Base-by-base conservation (phyloP, 1,140 invertebrate genomes). In the Cotesia vestalis region DNA sequence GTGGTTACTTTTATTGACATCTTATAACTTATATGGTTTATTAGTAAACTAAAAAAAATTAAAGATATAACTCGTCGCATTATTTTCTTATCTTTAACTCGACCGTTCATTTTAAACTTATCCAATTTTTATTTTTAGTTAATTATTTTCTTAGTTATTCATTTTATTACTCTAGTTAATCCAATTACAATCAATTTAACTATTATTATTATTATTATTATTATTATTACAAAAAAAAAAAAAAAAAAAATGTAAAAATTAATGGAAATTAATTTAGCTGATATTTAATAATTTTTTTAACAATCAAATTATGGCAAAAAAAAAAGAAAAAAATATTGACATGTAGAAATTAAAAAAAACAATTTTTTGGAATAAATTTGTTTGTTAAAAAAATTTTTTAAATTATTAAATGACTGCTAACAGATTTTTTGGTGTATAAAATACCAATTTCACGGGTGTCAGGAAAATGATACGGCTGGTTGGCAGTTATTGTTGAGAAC, bases 371-470 rank as follows among this genome's bases (percentile, higher is more conserved):
- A n/a, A n/a, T n/a, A n/a, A n/a, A n/a, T n/a, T n/a, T n/a, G n/a
- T n/a, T n/a, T n/a, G n/a, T n/a, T n/a, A n/a, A n/a, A n/a, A n/a
- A n/a, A n/a, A n/a, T n/a, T n/a, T n/a, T n/a, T n/a, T n/a, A n/a
- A 17, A 17, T 17, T 17, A 17, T 17, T 1, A 17, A 17, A 17
- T 17, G 17, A 17, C 17, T 17, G 17, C 17, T 17, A 17, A 17
- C 17, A 17, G 27, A 17, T 14, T 40, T 17, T 40, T 69, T 6
- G 72, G 66, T 66, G 27, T 62, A 9, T 89, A 27, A 27, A 27
- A 27, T 89, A 98, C 96, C 93, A 77, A 98, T 96, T 90, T 99
- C 97, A 88, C 95, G 91, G 38, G 96, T 93, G 89, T 98, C 97
- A 5, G 98, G 98, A 89, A 99, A 99, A 72, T 94, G 93, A 88